Conservation (phyloP, 1,140 invertebrate species). For the Ylistrum balloti region DNA sequence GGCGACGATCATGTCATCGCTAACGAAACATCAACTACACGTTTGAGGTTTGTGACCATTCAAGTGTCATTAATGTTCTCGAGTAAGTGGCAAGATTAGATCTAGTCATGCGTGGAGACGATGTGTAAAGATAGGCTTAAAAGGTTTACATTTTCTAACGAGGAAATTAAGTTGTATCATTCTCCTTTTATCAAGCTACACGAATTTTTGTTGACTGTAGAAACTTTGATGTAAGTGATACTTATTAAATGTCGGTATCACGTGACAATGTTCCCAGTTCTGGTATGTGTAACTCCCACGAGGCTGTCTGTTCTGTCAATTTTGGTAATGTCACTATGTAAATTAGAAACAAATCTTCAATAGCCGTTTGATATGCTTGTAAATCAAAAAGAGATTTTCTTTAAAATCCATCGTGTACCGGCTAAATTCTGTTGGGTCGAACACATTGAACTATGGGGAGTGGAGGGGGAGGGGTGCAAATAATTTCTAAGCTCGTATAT, state of each 20-base stretch:
- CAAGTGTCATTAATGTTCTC: not conserved
- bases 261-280: not conserved
- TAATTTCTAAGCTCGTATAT: no score
- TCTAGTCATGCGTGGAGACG: not conserved
- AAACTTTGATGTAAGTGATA: not conserved
- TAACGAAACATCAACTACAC: not conserved
- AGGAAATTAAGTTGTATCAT: not conserved
- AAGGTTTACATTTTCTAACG: slow-evolving; percentile 21
- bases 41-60: not conserved
- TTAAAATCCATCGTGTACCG: no score
- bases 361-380: no score
- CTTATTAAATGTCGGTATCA: not conserved
- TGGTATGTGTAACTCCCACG: not conserved
- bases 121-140: not conserved
- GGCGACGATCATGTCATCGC: not conserved
- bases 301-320: no score
- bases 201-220: not conserved
- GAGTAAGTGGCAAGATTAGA: not conserved
- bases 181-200: not conserved
- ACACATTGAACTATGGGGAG: no score
- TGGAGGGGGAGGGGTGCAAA: no score
- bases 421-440: no score
- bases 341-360: no score
- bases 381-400: no score
- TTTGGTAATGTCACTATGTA: no score